These are phyloP conservation scores for Petromus typicus DNA, from an alignment of 2,113 vertebrate genomes.

Conservation along the genomic window DNA sequence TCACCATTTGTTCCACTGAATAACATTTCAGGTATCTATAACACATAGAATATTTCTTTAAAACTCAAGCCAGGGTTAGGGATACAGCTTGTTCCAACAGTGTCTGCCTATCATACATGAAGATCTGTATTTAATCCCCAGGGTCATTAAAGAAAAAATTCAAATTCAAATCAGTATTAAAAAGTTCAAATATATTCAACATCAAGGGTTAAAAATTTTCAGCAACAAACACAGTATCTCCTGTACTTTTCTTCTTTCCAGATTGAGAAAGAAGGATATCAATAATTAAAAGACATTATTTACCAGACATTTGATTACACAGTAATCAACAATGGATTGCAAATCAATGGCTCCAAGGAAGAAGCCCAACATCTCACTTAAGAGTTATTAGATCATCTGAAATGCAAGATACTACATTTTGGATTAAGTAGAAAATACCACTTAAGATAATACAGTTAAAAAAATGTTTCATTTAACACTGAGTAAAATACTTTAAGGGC, in stretches of 20 bases:
- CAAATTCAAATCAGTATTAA: conserved; percentile 14
- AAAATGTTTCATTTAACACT: neutral
- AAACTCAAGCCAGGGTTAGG: neutral
- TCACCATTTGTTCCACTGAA: conserved; percentile 86
- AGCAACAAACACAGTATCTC: neutral
- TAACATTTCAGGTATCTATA: conserved; percentile 96
- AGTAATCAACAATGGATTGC: neutral
- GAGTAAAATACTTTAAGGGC: neutral
- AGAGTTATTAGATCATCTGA: neutral
- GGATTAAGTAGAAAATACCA: neutral
- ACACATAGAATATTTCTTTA: conserved; percentile 20
- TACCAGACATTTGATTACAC: neutral
- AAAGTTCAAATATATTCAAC: conserved; percentile 15
- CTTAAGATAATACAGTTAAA: neutral
- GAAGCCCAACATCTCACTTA: neutral
- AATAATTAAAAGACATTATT: neutral
- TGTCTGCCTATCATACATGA: neutral
- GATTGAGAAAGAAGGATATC: neutral
- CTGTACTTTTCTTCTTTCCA: conserved; percentile 33
- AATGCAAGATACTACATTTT: conserved; percentile 27
- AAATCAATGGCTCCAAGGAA: neutral
- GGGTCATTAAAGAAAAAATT: neutral
- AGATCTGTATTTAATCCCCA: neutral
- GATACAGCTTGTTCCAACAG: neutral
- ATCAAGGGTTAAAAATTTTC: neutral